phyloP scores from a whole-genome alignment of 2,888 invertebrate genomes.

The Lasioglossum villosulum region DNA sequence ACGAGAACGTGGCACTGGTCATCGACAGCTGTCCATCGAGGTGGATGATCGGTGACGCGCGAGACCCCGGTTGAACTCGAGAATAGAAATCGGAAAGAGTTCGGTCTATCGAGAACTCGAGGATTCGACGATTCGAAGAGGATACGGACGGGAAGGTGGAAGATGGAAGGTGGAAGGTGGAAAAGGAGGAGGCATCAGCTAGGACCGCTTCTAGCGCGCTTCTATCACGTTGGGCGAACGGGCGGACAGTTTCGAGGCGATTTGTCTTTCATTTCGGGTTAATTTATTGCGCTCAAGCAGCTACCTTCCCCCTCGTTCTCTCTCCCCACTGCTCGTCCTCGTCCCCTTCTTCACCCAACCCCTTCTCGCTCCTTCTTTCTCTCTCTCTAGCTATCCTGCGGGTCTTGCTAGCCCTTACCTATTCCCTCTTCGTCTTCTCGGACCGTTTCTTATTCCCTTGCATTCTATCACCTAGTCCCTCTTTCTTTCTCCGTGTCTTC shows the following conservation, averaged over 20 bases:
- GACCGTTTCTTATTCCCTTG: constrained; percentile 69
- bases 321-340: background rate
- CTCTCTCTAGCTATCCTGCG: background rate
- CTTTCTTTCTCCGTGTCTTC: constrained; percentile 62
- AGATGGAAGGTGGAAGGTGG: constrained; percentile 52
- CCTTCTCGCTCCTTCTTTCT: constrained; percentile 4
- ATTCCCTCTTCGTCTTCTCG: constrained; percentile 33
- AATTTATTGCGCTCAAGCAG: constrained; percentile 83
- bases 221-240: constrained; percentile 84
- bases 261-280: constrained; percentile 85
- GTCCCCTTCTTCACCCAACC: background rate
- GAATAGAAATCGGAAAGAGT: constrained; percentile 20
- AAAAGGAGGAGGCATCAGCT: constrained; percentile 76
- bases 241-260: constrained; percentile 84
- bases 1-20: constrained; percentile 47
- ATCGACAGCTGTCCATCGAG: constrained; percentile 71
- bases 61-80: constrained; percentile 44
- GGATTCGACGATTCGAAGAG: constrained; percentile 2
- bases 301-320: constrained; percentile 66
- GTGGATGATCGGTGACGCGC: constrained; percentile 53
- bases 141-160: background rate
- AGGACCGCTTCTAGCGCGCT: constrained; percentile 76
- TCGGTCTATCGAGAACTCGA: constrained; percentile 41
- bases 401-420: constrained; percentile 7
- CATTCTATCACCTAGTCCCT: constrained; percentile 65